Evolutionary conservation across 2,113 vertebrate genomes (phyloP), one percentile per base, ranked within the genome.

Genomic region (Donacobius atricapilla): DNA sequence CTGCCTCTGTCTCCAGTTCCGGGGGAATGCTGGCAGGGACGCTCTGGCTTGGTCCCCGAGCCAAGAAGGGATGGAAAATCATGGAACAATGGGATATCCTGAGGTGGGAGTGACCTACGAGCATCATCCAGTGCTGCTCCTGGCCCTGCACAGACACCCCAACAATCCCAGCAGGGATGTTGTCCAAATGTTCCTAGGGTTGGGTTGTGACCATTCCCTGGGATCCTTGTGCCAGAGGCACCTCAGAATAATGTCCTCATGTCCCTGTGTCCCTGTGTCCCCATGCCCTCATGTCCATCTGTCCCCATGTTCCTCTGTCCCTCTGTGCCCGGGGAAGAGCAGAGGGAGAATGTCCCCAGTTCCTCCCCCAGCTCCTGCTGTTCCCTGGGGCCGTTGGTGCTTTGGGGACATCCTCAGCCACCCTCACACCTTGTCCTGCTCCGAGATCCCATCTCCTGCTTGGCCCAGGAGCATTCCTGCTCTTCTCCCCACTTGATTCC

Each of bases 21-120:
- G 0, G 2, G 12, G 1, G 1, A 86, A 53, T 27, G 35, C 35
- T 6, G 10, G 28, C 30, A 31, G 23, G 24, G 50, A 51, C 4
- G 16, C 39, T 57, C 31, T 0, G 5, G 10, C 14, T 8, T 1
- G 4, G 15, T 50, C 22, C 60, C 50, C 2, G 0, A 54, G 30
- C 42, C 77, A 24, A 14, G 15, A 47, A 63, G 37, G 20, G 70
- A 11, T 15, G 40, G 51, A 42, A 64, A 65, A 39, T 11, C 4
- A 1, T 4, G 42, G n/a, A 1, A 24, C 56, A 48, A 7, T 24
- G 50, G 42, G 50, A 47, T 2, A 15, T 56, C 10, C 50, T 39
- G 58, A 9, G 23, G n/a, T 23, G 15, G 50, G 5, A 28, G 58
- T 15, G 60, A 56, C 23, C 28, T 30, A n/a, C 0, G 0, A 23